Evolutionary conservation across 2,797 vertebrate species (phyloP).

Genomic region (Sebastes itinus): DNA sequence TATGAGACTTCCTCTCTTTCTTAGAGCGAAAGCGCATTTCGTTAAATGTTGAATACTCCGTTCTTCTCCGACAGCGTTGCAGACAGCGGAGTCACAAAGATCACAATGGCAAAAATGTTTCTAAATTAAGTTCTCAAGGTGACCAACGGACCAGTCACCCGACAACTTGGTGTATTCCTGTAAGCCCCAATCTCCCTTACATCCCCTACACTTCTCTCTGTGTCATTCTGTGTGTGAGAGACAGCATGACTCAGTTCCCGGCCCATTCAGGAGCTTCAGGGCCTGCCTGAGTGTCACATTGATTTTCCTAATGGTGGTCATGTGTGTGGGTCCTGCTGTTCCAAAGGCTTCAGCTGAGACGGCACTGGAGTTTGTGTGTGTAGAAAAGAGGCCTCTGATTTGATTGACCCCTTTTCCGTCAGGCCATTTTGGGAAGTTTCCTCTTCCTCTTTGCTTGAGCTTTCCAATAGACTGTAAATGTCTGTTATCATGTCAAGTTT

Average conservation of each 20-base stretch:
- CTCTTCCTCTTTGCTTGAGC: background rate
- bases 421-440: background rate
- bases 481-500: background rate
- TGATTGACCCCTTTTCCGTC: conserved; percentile 6
- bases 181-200: background rate
- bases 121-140: background rate
- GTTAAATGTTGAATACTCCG: background rate
- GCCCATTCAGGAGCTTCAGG: conserved; percentile 52
- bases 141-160: conserved; percentile 25
- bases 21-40: background rate
- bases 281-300: conserved; percentile 67
- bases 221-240: conserved; percentile 16
- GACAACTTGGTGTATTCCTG: conserved; percentile 3
- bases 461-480: conserved; percentile 5
- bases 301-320: conserved; percentile 72
- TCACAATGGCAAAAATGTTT: background rate
- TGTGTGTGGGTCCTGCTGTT: conserved; percentile 53
- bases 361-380: background rate
- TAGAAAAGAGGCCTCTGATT: conserved; percentile 2
- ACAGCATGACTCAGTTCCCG: conserved; percentile 60
- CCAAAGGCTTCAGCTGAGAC: conserved; percentile 27
- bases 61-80: background rate
- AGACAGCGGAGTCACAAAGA: background rate
- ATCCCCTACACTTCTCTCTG: background rate
- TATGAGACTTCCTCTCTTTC: background rate